These are phyloP conservation scores for Mustela lutreola DNA, from an alignment of 2,113 vertebrate species.

Conservation along the genomic window DNA sequence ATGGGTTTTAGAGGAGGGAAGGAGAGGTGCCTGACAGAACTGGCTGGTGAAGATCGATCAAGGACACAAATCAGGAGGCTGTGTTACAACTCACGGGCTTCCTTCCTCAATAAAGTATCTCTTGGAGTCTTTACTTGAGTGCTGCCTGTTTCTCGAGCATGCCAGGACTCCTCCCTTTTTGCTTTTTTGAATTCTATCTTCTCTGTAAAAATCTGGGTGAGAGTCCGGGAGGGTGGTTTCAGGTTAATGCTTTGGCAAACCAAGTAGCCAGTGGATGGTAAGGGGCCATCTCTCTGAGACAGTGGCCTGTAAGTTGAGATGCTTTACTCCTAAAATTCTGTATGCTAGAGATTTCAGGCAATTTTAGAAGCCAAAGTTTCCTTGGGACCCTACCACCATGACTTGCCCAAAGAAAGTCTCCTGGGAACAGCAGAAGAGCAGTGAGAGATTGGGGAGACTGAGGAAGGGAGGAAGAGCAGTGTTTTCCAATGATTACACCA, in stretches of 20 bases:
- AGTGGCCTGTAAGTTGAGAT: neutral
- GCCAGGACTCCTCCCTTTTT: neutral
- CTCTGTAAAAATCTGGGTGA: neutral
- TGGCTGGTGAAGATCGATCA: neutral
- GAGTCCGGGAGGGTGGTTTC: neutral
- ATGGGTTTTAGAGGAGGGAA: neutral
- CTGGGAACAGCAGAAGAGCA: neutral
- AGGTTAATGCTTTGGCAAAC: neutral
- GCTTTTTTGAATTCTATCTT: neutral
- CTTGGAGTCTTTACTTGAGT: neutral
- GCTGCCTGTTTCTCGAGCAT: neutral
- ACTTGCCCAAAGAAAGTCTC: neutral
- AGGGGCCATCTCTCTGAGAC: neutral
- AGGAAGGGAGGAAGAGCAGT: neutral
- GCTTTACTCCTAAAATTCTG: neutral
- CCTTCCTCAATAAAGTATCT: neutral
- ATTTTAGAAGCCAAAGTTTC: neutral
- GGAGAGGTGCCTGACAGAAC: neutral
- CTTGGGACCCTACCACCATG: neutral
- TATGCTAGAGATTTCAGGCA: neutral
- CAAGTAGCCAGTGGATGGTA: neutral
- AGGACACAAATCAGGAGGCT: neutral
- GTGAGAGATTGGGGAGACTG: neutral
- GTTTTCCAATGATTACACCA: neutral
- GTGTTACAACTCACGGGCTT: neutral